Evolutionary conservation across 37 sponge, comb jelly and placozoan genomes (phyloP).

Genomic region (Diacarnus erythraeanus): DNA sequence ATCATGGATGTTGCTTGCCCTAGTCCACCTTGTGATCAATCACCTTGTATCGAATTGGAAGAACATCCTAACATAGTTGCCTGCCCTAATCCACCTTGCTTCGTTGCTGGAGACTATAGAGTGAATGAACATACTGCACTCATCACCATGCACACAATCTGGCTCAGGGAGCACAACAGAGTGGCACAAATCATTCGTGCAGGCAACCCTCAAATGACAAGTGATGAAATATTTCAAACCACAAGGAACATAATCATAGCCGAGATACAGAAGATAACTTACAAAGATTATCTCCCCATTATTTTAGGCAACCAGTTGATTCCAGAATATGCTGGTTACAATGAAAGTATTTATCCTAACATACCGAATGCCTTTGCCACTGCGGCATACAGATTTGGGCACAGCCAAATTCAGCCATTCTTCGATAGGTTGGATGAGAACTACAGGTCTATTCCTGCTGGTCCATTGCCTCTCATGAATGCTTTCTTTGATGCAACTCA

Average conservation of each 20-base stretch:
- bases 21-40: no score
- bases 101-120: slow-evolving; percentile 83
- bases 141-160: slow-evolving; percentile 92
- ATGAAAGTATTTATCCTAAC: slow-evolving; percentile 39
- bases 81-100: slow-evolving; percentile 26
- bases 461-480: slow-evolving; percentile 33
- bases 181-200: slow-evolving; percentile 53
- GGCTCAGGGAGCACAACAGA: slow-evolving; percentile 95
- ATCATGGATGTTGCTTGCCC: no score
- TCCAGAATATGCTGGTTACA: slow-evolving; percentile 39
- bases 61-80: no score
- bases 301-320: slow-evolving; percentile 55
- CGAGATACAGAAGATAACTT: slow-evolving; percentile 64
- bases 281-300: slow-evolving; percentile 68
- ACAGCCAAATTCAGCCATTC: slow-evolving; percentile 28
- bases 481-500: slow-evolving; percentile 65
- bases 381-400: slow-evolving; percentile 74
- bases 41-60: no score
- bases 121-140: slow-evolving; percentile 79
- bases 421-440: slow-evolving; percentile 50
- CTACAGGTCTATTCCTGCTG: slow-evolving; percentile 15
- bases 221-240: slow-evolving; percentile 82
- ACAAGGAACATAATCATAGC: slow-evolving; percentile 81
- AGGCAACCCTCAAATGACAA: slow-evolving; percentile 86
- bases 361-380: slow-evolving; percentile 69